Evolutionary conservation across 30 jellyfish, hydroid and myxozoan genomes (phyloP), one percentile per base, ranked within the genome.

Genomic region (Chrysaora quinquecirrha): DNA sequence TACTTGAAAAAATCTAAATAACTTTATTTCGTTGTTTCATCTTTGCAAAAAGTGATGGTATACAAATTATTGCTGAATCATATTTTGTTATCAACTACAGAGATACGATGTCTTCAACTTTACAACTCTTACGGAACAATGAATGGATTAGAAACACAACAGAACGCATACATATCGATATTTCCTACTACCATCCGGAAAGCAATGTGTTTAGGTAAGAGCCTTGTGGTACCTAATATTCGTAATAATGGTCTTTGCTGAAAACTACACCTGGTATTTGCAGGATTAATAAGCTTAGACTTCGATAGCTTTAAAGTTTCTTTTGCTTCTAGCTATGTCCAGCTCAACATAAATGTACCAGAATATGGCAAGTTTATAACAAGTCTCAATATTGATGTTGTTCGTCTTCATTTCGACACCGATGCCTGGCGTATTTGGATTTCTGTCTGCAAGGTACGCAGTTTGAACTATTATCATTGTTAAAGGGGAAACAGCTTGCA

Each of bases 121-220:
- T 70, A 24, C 52, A 48, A 1, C 11, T 1, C 48, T 18, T 70
- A 34, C 16, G 30, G 46, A 22, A 14, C 23, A 16, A 24, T 30
- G 33, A 43, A 20, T 70, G 82, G 82, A 33, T 70, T 22, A 30
- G 29, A 3, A 12, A 22, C 30, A 16, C 52, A 21, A 43, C 82
- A 22, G 38, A 70, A 10, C 65, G 23, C 22, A 38, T 70, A 1
- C 62, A 30, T 3, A 38, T 70, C 20, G 52, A 30, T 18, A 20
- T 70, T 14, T 70, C 82, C 22, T 70, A 70, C 23, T 70, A 33
- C 33, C 70, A 70, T 22, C 70, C 82, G 16, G 68, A 52, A 52
- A 9, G 29, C 34, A 70, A 48, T 23, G 23, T 16, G 10, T 66
- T 66, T 58, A 66, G 78, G 78, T 66, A 23, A 0, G 78, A 66